These are phyloP conservation scores for Propithecus perrieri DNA, from an alignment of 2,797 vertebrate species.

Conservation along the genomic window DNA sequence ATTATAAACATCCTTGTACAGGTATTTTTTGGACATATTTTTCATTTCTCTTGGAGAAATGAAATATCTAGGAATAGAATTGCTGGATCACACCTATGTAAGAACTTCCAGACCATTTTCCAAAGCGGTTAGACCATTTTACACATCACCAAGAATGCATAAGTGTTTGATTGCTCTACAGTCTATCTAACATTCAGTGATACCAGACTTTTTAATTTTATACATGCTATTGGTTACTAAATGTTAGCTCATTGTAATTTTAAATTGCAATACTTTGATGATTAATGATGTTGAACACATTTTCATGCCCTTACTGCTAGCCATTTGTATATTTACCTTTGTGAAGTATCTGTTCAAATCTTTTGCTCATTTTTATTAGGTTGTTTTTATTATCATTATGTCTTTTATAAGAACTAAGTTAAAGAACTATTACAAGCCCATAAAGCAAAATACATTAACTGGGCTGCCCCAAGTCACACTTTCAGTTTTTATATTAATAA, in stretches of 20 bases:
- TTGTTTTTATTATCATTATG: constrained; percentile 22
- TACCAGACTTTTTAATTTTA: constrained; percentile 9
- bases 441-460: constrained; percentile 28
- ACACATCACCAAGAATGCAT: not conserved
- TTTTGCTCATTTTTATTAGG: constrained; percentile 17
- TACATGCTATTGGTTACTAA: constrained; percentile 6
- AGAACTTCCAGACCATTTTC: not conserved
- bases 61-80: not conserved
- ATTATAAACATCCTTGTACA: not conserved
- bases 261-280: constrained; percentile 22
- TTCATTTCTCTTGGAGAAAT: not conserved
- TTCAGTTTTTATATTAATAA: not conserved
- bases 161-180: not conserved
- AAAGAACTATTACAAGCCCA: constrained; percentile 31
- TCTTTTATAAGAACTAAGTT: not conserved
- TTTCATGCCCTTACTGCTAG: not conserved
- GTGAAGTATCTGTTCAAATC: not conserved
- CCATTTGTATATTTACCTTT: constrained; percentile 8
- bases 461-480: not conserved
- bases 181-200: not conserved
- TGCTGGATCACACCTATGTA: not conserved
- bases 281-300: not conserved
- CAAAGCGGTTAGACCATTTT: constrained; percentile 4
- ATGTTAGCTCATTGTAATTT: not conserved
- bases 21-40: not conserved